Evolutionary conservation across 2,888 invertebrate genomes (phyloP), one percentile per base, ranked within the genome.

Genomic region (Timandra comae): DNA sequence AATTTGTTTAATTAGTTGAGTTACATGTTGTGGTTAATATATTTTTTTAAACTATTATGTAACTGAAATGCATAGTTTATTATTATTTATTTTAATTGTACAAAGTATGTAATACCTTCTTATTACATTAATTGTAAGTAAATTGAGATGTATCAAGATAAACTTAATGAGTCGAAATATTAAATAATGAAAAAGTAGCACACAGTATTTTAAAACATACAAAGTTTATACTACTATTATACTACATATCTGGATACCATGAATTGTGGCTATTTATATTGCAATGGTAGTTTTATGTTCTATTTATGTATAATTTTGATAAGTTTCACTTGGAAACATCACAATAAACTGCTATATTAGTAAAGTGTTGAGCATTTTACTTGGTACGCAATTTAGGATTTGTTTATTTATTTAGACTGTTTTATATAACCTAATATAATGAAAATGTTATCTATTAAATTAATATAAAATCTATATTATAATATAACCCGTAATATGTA

Each of bases 281-380:
- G 24, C 10, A 24, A 10, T 8, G 5, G 9, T 9, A 10, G n/a
- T 8, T 24, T 3, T 22, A 24, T 24, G 24, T 9, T 24, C 8
- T 9, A 9, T 3, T 24, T 9, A 5, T 24, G 9, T 24, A 24
- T 24, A 10, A 30, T 32, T 35, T 29, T 26, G 32, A 21, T n/a
- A 29, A n/a, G 19, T 35, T 35, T n/a, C n/a, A n/a, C n/a, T n/a
- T n/a, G 29, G 37, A 36, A 42, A 47, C 54, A 65, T 60, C 57
- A 64, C 59, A 46, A 35, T 26, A 47, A 43, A 41, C n/a, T n/a
- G 23, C 26, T 20, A 33, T 46, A 42, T 41, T 37, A 32, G 38
- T 43, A 28, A 34, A 36, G 37, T 43, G 38, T 41, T 31, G 38
- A 46, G 32, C 38, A 37, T 43, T 46, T 40, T 41, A 34, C 27